Percentiles rank a stretch among this genome's conserved stretches.
phyloP scores from a whole-genome alignment of 2,888 invertebrate species.

The Junonia oenone region DNA sequence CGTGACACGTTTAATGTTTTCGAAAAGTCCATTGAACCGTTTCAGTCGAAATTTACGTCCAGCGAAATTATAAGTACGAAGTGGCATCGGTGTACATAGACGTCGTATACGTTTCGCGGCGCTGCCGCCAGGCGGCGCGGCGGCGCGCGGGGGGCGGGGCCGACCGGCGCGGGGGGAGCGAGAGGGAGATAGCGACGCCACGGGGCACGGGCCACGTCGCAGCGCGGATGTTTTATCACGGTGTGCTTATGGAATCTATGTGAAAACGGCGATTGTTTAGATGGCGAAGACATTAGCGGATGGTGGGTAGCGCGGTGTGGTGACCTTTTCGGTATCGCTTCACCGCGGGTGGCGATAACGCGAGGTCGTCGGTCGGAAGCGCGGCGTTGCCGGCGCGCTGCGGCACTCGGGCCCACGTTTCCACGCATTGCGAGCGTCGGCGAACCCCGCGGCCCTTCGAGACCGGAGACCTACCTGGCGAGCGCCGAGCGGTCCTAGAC shows the following conservation, averaged over 20 bases:
- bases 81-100: slow-evolving; percentile 76
- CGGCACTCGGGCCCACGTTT: slow-evolving; percentile 45
- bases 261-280: slow-evolving; percentile 63
- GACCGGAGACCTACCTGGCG: slow-evolving; percentile 11
- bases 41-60: slow-evolving; percentile 78
- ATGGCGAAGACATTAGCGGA: slow-evolving; percentile 62
- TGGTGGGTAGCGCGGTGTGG: slow-evolving; percentile 49
- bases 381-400: slow-evolving; percentile 70
- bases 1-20: slow-evolving; percentile 69
- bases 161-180: slow-evolving; percentile 55
- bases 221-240: slow-evolving; percentile 48
- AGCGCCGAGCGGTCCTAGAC: slow-evolving; percentile 44
- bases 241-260: slow-evolving; percentile 61
- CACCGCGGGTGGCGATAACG: slow-evolving; percentile 67
- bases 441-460: slow-evolving; percentile 26
- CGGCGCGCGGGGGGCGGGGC: slow-evolving; percentile 65
- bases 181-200: slow-evolving; percentile 48
- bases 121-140: slow-evolving; percentile 69
- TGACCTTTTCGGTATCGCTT: slow-evolving; percentile 72
- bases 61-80: slow-evolving; percentile 80
- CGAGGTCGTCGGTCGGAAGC: slow-evolving; percentile 70
- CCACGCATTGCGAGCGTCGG: slow-evolving; percentile 45
- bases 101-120: slow-evolving; percentile 60
- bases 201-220: slow-evolving; percentile 30
- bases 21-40: slow-evolving; percentile 79